Base-by-base conservation (phyloP, 2,888 invertebrate species). In the Geophilus truncorum region DNA sequence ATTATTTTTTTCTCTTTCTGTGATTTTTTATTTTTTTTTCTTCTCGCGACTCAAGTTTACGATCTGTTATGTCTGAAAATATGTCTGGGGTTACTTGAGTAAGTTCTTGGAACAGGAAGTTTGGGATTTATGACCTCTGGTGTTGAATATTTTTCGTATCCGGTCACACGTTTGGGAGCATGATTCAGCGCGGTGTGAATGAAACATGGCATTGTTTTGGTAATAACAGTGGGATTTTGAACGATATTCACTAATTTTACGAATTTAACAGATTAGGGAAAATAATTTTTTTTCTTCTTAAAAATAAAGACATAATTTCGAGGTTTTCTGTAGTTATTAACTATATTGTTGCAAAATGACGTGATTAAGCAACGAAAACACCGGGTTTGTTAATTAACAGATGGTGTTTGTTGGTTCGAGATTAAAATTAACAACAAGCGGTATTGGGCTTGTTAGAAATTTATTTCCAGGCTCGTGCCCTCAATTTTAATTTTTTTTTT, bases 41-140 rank as follows among this genome's bases (percentile, higher is more conserved):
- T 57, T 57, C 21, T 57, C 4, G 21, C 3, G 12, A 32, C 9
- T 45, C 4, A 21, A 9, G 23, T 23, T 62, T 62, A 10, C 9
- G 28, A 3, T 23, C 10, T 62, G 23, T 57, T 57, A 57, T 57
- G 40, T 7, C 40, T 57, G 62, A 25, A 25, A 62, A 23, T 62
- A 5, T 23, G 3, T 25, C 25, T 1, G 28, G 62, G 62, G 3
- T 62, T 25, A 15, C 4, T 45, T 45, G 12, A 18, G 45, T 45
- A 45, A 10, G 23, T 62, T 62, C 25, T 62, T 25, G 25, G 12
- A 62, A 62, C 23, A 62, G 62, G 62, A 62, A 62, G 62, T 62
- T 57, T 62, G 62, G 62, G 62, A 62, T 62, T 62, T 62, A 62
- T 62, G 62, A 62, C 25, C 62, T 62, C 62, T n/a, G 15, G 25